phyloP scores from a whole-genome alignment of 2,888 invertebrate species.

The Agonopterix arenella region DNA sequence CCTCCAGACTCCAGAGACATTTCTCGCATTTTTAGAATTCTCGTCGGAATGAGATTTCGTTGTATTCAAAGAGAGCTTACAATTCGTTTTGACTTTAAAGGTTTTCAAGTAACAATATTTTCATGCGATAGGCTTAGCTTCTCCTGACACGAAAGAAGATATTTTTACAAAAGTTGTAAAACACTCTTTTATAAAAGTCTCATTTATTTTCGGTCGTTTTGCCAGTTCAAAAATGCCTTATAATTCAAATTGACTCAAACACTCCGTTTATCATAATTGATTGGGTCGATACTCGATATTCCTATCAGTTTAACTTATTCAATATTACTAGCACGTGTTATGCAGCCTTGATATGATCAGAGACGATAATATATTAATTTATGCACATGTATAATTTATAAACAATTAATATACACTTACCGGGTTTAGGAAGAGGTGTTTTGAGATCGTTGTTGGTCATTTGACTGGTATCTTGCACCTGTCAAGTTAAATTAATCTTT shows the following conservation, averaged over 20 bases:
- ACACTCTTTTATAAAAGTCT: too few relatives aligned
- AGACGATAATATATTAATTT: constrained; percentile 1
- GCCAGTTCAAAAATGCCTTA: too few relatives aligned
- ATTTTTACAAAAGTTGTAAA: not conserved
- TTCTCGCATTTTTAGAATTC: constrained; percentile 12
- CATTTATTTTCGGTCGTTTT: too few relatives aligned
- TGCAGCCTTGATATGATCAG: not conserved
- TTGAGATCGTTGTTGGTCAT: constrained; percentile 64
- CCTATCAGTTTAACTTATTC: not conserved
- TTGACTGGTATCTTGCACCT: constrained; percentile 70
- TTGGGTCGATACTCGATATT: not conserved
- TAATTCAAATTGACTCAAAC: not conserved
- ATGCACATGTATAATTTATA: constrained; percentile 5
- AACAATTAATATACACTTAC: constrained; percentile 39
- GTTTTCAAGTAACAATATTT: too few relatives aligned
- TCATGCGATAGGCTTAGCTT: not conserved
- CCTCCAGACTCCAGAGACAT: constrained; percentile 16
- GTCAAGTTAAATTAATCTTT: constrained; percentile 4
- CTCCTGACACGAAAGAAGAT: not conserved
- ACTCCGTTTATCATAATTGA: not conserved
- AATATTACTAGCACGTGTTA: not conserved
- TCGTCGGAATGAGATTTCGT: too few relatives aligned
- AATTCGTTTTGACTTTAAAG: too few relatives aligned
- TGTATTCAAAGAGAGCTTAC: too few relatives aligned
- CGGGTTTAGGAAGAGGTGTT: constrained; percentile 61